A percentile compares a stretch with the other conserved stretches of the same genome.
Conservation (phyloP, 2,113 vertebrate genomes). For the Nycticryphes semicollaris region DNA sequence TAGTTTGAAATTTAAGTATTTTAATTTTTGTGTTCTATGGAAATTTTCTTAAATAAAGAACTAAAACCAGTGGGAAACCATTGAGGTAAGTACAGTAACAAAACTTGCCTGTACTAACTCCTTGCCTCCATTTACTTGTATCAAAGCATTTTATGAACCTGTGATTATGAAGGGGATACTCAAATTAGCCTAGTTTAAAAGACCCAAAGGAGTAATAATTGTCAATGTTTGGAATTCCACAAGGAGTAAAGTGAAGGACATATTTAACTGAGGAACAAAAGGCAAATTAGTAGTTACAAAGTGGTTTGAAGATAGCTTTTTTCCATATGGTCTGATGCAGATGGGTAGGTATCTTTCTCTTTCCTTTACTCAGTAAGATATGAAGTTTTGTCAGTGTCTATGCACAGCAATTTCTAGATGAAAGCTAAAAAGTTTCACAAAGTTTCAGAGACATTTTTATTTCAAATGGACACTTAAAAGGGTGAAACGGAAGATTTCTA, state of each 20-base stretch:
- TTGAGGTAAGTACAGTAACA: neutral
- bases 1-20: neutral
- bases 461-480: slow-evolving; percentile 38
- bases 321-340: neutral
- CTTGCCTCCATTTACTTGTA: neutral
- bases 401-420: neutral
- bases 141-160: neutral
- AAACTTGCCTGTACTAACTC: neutral
- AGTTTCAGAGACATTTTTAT: slow-evolving; percentile 10
- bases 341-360: neutral
- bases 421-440: neutral
- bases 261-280: neutral
- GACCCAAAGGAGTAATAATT: neutral
- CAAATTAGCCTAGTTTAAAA: neutral
- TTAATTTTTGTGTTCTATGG: neutral
- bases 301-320: slow-evolving; percentile 41
- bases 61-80: neutral
- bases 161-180: neutral
- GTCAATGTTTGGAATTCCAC: neutral
- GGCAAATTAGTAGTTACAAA: neutral
- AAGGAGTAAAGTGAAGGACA: neutral
- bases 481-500: neutral
- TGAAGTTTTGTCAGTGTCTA: neutral
- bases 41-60: neutral
- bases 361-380: slow-evolving; percentile 35